Conservation (phyloP, 30 jellyfish, hydroid and myxozoan species). For the Rhopilema esculentum region DNA sequence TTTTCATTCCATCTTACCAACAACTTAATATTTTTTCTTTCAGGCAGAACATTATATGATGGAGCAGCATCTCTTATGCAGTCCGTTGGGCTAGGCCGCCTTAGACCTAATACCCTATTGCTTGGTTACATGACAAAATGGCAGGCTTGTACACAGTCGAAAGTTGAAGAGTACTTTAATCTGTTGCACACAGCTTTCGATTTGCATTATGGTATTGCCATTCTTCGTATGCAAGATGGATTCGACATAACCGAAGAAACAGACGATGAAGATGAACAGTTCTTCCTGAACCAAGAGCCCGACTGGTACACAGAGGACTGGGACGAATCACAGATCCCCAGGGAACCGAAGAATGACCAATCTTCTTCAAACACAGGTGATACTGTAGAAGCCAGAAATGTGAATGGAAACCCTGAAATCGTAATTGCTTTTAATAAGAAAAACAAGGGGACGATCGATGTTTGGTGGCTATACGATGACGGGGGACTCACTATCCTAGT, state of each 20-base stretch:
- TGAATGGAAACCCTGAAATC: conserved; percentile 74
- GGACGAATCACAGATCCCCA: conserved; percentile 89
- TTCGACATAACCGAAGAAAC: conserved; percentile 88
- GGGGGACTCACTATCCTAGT: conserved; percentile 94
- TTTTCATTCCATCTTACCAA: too few species aligned
- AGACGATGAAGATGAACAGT: conserved; percentile 74
- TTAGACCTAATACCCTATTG: conserved; percentile 81
- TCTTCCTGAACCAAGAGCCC: conserved; percentile 84
- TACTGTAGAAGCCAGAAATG: conserved; percentile 18
- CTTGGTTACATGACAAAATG: conserved; percentile 92
- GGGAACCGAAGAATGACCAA: conserved; percentile 62
- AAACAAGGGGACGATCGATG: conserved; percentile 88
- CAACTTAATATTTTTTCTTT: too few species aligned
- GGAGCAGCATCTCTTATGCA: conserved; percentile 89
- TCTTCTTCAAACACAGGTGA: conserved; percentile 56
- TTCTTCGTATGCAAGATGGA: conserved; percentile 86
- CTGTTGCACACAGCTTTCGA: conserved; percentile 80
- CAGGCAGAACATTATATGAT: conserved; percentile 75
- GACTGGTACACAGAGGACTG: conserved; percentile 98
- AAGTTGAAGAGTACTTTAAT: conserved; percentile 77
- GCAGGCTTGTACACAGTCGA: conserved; percentile 61
- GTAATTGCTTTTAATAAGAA: conserved; percentile 85
- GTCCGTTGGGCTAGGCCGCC: conserved; percentile 88
- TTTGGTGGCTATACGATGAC: conserved; percentile 98
- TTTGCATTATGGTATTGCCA: conserved; percentile 78